A percentile compares a stretch with the other conserved stretches of the same genome.
These are phyloP conservation scores for Laothoe populi DNA, from an alignment of 2,888 invertebrate species.

Conservation along the genomic window DNA sequence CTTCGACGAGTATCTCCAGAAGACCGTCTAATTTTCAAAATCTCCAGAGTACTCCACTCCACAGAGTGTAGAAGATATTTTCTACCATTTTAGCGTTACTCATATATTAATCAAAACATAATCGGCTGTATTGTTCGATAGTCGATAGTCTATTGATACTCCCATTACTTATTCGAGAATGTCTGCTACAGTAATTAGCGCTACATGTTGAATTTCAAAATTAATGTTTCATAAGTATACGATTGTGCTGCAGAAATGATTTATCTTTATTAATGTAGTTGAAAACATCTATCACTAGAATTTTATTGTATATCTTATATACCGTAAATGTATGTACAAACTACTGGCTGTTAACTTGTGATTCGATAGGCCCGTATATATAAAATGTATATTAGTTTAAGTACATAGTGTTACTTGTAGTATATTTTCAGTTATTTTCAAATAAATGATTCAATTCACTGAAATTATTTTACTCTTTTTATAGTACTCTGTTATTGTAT, in stretches of 20 bases:
- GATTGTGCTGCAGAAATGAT: too few species aligned
- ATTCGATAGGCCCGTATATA: slow-evolving; percentile 35
- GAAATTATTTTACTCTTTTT: background rate
- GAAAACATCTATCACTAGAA: slow-evolving; percentile 40
- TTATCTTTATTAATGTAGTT: background rate
- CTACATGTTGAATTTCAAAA: too few species aligned
- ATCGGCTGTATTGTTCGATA: too few species aligned
- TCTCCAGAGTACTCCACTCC: background rate
- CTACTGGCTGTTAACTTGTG: slow-evolving; percentile 48
- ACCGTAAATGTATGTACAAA: slow-evolving; percentile 46
- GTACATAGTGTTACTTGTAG: slow-evolving; percentile 41
- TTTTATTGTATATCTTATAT: slow-evolving; percentile 39
- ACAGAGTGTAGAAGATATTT: background rate
- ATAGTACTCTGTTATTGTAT: background rate
- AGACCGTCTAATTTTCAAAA: slow-evolving; percentile 56
- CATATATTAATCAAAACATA: too few species aligned
- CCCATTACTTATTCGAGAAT: too few species aligned
- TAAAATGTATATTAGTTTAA: slow-evolving; percentile 37
- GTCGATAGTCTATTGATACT: too few species aligned
- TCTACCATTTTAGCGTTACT: background rate
- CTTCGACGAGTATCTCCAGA: slow-evolving; percentile 89
- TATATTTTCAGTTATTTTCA: slow-evolving; percentile 51
- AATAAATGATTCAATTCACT: slow-evolving; percentile 43
- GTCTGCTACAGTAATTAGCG: too few species aligned
- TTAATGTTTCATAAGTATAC: too few species aligned